Base-by-base conservation (phyloP, 2,888 invertebrate genomes). In the Balanococcus diminutus region DNA sequence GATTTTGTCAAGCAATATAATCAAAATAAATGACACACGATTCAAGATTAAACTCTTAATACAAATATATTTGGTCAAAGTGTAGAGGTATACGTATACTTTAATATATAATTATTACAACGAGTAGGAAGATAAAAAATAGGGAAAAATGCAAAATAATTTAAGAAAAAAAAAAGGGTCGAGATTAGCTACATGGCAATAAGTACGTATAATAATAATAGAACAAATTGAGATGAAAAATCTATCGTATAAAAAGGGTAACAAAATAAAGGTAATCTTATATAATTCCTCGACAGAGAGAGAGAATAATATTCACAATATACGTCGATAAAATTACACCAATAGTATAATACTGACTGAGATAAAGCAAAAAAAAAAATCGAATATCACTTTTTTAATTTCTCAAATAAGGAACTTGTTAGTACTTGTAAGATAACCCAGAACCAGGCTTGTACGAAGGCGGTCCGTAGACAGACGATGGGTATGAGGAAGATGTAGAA, bases 401-500 rank as follows among this genome's bases (percentile, higher is more conserved):
- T n/a, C n/a, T 56, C 56, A 56, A 22, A 56, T 14, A n/a, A 79
- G 75, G 75, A 79, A 79, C 75, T 79, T 36, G 9, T 79, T 79
- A 79, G 19, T 79, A 79, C 8, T 79, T 79, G 19, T 16, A 79
- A 19, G 14, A 79, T 19, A 79, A 36, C 36, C 72, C 16, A 0
- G 75, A 19, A 16, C 75, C 28, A 9, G 32, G 19, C 19, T 79
- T 79, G 16, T 79, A 79, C 16, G 51, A 31, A 19, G 81, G 81
- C 31, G 81, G 46, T 16, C 46, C 81, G 14, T 46, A 82, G 39
- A 82, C 46, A 1, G 81, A 36, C 22, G 81, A 81, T 28, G 82
- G 82, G 25, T 46, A 82, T n/a, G 82, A 82, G 16, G 32, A 39
- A 82, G 82, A 82, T n/a, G 82, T 51, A n/a, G 82, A 51, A 51